These are phyloP conservation scores for Pocillopora damicornis DNA, from an alignment of 64 coral and sea anemone genomes.

Conservation along the genomic window DNA sequence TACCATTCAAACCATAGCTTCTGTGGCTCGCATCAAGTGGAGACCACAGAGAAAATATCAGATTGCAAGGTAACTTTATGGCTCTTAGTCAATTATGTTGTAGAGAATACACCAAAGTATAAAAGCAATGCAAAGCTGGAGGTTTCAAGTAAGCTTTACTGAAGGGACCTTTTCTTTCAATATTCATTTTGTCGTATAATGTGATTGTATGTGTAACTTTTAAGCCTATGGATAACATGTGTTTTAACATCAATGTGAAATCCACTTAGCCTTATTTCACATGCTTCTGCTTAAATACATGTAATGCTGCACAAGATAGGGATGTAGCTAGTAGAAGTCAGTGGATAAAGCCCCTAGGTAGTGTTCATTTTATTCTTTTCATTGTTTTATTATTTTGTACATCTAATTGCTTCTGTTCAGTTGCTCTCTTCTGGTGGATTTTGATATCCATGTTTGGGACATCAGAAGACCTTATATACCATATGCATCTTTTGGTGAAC, in stretches of 20 bases:
- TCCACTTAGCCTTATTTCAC: too few relatives aligned
- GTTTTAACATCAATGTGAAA: too few relatives aligned
- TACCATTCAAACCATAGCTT: conserved; percentile 82
- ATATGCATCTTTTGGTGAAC: conserved; percentile 83
- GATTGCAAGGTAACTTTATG: conserved; percentile 69
- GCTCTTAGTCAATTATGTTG: not conserved
- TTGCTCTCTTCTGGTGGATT: conserved; percentile 87
- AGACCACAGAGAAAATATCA: conserved; percentile 89
- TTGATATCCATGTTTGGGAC: conserved; percentile 94
- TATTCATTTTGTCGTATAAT: too few relatives aligned
- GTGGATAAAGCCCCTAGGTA: not conserved
- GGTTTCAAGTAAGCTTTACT: too few relatives aligned
- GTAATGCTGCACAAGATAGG: too few relatives aligned
- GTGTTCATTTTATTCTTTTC: not conserved
- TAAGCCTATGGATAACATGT: too few relatives aligned
- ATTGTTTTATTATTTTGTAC: not conserved
- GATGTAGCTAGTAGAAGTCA: too few relatives aligned
- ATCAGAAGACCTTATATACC: conserved; percentile 93
- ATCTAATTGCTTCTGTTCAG: conserved; percentile 38
- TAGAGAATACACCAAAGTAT: too few relatives aligned
- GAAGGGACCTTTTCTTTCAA: too few relatives aligned
- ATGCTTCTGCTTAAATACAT: too few relatives aligned
- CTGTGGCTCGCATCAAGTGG: conserved; percentile 90
- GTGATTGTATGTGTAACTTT: too few relatives aligned
- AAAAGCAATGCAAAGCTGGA: too few relatives aligned